Conservation (phyloP, 2,797 vertebrate genomes). For the Brotula barbata region DNA sequence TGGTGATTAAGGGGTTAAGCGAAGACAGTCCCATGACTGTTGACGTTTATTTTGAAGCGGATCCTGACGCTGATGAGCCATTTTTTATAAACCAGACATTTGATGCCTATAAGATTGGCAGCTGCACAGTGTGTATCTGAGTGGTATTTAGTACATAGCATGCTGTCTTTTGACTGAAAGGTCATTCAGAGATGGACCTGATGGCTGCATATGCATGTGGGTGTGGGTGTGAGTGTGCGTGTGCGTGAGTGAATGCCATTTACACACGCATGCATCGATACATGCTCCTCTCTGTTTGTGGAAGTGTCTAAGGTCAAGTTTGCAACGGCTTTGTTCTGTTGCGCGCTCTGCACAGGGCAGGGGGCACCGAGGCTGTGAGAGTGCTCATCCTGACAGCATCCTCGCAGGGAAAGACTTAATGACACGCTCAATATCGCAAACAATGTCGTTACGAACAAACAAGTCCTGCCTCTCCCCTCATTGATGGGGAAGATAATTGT, state of each 20-base stretch:
- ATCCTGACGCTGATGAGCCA: too few relatives aligned
- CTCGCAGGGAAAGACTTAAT: constrained; percentile 59
- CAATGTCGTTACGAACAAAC: constrained; percentile 72
- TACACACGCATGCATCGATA: not conserved
- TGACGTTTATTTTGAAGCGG: too few relatives aligned
- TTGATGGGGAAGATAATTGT: constrained; percentile 74
- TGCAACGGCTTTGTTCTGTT: constrained; percentile 33
- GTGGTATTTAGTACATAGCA: too few relatives aligned
- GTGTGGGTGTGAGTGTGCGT: constrained; percentile 3
- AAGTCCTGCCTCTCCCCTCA: constrained; percentile 59
- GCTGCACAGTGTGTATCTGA: too few relatives aligned
- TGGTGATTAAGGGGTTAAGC: too few relatives aligned
- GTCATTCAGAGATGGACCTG: constrained; percentile 10
- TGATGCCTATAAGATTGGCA: too few relatives aligned
- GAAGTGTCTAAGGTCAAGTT: constrained; percentile 25
- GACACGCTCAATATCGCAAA: constrained; percentile 70
- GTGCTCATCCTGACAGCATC: constrained; percentile 46
- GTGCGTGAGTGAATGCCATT: not conserved
- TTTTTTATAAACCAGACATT: too few relatives aligned
- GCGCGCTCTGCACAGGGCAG: constrained; percentile 17
- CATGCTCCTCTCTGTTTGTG: not conserved
- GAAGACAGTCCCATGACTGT: too few relatives aligned
- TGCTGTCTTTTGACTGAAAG: constrained; percentile 2
- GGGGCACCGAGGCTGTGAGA: constrained; percentile 31
- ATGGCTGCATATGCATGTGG: not conserved